Evolutionary conservation across 2,113 vertebrate genomes (phyloP), one percentile per base, ranked within the genome.

Genomic region (Tragulus kanchil): DNA sequence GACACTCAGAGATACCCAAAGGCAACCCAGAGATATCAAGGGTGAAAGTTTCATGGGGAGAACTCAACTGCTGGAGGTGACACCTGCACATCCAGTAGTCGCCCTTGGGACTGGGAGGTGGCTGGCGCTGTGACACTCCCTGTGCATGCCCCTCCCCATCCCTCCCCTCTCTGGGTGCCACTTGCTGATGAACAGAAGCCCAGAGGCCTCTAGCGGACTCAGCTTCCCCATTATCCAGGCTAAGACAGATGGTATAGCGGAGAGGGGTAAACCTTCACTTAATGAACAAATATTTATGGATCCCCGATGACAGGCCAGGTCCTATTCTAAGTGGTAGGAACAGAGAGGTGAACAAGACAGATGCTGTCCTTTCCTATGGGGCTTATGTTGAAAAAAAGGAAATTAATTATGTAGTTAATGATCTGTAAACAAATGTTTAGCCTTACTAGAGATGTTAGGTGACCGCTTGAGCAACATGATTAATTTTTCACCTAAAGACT

Each of bases 271-370:
- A 23, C 69, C 28, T 71, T 84, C 90, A 69, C 82, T 81, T 95
- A 69, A 88, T 71, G 81, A 85, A 86, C 92, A 96, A 94, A 95
- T 96, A 97, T 97, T 97, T 87, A 71, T 21, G 8, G 17, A 94
- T 90, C 62, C 11, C 78, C 71, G 11, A 2, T 56, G 4, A 12
- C n/a, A 78, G 73, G 65, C 42, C 77, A 61, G 86, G 89, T 56
- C 73, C 81, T 23, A 4, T 0, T 5, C 59, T 92, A 48, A 86
- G 58, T 11, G 31, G 86, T 23, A 71, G 79, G 45, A 36, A 31
- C 50, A 13, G 36, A 58, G 54, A 89, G 11, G 26, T 11, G 73
- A 95, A 71, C 12, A n/a, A 78, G 69, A 78, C 85, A 89, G 97
- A 86, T 81, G 95, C 81, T 23, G 28, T 19, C 28, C 62, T 77